Conservation (phyloP, 2,113 vertebrate genomes). For the Candoia aspera region DNA sequence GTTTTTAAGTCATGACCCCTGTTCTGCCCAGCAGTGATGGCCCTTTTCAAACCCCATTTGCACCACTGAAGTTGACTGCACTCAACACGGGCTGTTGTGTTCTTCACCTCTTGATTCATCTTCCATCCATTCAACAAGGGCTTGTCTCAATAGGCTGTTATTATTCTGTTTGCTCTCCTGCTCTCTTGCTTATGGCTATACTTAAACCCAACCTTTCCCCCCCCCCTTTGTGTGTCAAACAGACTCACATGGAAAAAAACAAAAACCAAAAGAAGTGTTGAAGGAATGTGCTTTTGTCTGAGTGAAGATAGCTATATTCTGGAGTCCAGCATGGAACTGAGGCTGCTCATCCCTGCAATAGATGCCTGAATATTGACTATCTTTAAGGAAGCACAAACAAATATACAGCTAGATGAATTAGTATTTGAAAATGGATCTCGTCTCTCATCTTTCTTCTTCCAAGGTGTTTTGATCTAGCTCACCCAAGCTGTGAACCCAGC, state of each 20-base stretch:
- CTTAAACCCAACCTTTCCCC: slow-evolving; percentile 19
- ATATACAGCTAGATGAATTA: neutral
- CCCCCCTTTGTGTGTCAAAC: slow-evolving; percentile 19
- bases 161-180: slow-evolving; percentile 14
- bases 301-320: neutral
- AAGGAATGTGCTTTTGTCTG: neutral
- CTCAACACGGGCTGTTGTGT: neutral
- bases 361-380: no score
- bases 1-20: neutral
- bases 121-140: neutral
- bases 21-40: neutral
- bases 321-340: neutral
- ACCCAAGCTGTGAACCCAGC: neutral
- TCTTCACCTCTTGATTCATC: slow-evolving; percentile 8
- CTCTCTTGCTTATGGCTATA: slow-evolving; percentile 22
- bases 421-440: neutral
- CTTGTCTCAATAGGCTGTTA: slow-evolving; percentile 14
- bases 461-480: neutral
- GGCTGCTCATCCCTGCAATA: neutral
- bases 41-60: slow-evolving; percentile 15
- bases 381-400: neutral
- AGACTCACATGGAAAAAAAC: neutral
- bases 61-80: neutral
- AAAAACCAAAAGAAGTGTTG: neutral
- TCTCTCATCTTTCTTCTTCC: neutral